phyloP scores from a whole-genome alignment of 2,797 vertebrate species.

The Taeniopygia guttata region DNA sequence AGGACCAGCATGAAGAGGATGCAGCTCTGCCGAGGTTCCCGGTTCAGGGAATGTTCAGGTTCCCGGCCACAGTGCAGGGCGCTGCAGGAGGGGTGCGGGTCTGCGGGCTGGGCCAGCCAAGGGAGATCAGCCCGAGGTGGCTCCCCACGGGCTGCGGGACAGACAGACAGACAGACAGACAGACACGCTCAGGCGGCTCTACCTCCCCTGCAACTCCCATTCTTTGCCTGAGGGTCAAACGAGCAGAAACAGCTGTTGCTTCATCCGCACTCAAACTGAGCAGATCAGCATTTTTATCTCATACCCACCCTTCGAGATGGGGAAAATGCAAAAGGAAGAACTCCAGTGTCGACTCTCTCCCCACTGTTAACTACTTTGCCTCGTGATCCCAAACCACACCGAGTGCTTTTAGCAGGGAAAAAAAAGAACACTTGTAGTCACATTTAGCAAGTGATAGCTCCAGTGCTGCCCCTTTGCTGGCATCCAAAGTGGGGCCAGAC shows the following conservation, averaged over 20 bases:
- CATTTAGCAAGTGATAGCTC: not conserved
- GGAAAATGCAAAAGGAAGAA: not conserved
- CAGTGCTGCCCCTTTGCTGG: not conserved
- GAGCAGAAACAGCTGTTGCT: not conserved
- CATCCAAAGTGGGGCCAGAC: not conserved
- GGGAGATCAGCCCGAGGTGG: not conserved
- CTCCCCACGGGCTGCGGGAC: not conserved
- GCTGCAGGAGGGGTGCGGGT: not conserved
- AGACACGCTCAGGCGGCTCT: not conserved
- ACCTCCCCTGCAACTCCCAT: not conserved
- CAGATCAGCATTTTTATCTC: not conserved
- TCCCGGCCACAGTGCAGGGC: fast-evolving
- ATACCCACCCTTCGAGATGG: not conserved
- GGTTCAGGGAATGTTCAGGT: not conserved
- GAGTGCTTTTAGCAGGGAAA: not conserved
- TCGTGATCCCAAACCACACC: not conserved
- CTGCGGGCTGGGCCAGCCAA: not conserved
- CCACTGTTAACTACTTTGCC: not conserved
- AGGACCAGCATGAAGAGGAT: fast-evolving
- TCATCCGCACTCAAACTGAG: not conserved
- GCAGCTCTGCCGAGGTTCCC: fast-evolving
- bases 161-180: not conserved
- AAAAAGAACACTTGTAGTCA: not conserved
- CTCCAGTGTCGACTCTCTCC: not conserved
- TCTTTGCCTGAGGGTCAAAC: not conserved